Evolutionary conservation across 2,113 vertebrate genomes (phyloP), one percentile per base, ranked within the genome.

Genomic region (Xiphophorus maculatus): DNA sequence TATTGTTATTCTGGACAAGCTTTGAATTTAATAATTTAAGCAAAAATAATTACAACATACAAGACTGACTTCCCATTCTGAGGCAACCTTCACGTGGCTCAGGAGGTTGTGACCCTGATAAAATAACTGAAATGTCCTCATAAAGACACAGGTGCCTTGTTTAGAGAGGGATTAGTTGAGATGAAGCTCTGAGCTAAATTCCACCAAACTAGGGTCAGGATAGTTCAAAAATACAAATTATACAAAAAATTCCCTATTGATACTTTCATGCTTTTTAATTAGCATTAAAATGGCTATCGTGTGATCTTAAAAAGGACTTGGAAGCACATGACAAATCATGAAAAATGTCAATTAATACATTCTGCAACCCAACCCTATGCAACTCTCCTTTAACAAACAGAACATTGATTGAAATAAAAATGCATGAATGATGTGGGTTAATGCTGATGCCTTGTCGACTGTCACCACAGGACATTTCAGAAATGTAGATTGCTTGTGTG

Each of bases 61-160:
- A 17, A 75, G 70, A 25, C 35, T 48, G 48, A 32, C 58, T 79
- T 79, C 69, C 67, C 3, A 22, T 44, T 76, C 71, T 37, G 60
- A 76, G 63, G 0, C 35, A 17, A 73, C 40, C 69, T 83, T 67
- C 69, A 74, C 74, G 79, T 73, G 54, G 71, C 40, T 54, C 76
- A 74, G 82, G 85, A 89, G 83, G 89, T 85, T 71, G 33, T 80
- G 87, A 90, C 89, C 82, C 86, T 72, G 29, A 83, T 77, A 79
- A 76, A 73, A 37, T 82, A 79, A 87, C 51, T 30, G 29, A 82
- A 79, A 32, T 69, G 70, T 78, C 75, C 33, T 51, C 42, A 66
- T 0, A 62, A 68, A 70, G 76, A 65, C 44, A 75, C 62, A 79
- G 83, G 72, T 69, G 70, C 77, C 69, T 65, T 77, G 44, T 54